phyloP scores from a whole-genome alignment of 2,888 invertebrate species.

The Ectemnius lituratus region DNA sequence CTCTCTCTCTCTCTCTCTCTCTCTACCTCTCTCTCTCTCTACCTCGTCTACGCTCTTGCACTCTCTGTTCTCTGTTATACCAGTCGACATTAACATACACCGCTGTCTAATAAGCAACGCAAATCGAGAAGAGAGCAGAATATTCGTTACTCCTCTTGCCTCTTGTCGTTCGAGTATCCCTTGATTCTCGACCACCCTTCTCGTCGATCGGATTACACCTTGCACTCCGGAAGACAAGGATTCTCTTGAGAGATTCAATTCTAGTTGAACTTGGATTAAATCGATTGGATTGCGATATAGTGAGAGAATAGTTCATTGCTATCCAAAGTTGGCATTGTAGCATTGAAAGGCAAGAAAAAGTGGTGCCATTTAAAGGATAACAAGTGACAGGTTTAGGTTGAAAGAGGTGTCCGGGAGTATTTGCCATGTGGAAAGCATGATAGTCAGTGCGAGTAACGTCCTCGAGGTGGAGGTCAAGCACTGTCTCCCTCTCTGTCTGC shows the following conservation, averaged over 20 bases:
- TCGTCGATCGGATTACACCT: background rate
- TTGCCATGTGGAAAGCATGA: background rate
- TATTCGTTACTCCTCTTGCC: conserved; percentile 8
- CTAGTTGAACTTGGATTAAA: too few species aligned
- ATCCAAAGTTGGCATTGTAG: too few species aligned
- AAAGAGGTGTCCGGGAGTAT: background rate
- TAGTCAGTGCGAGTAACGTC: conserved; percentile 4
- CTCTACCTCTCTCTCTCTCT: conserved; percentile 22
- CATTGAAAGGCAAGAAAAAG: too few species aligned
- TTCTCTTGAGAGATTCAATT: too few species aligned
- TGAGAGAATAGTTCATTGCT: too few species aligned
- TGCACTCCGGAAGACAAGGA: background rate
- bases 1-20: too few species aligned
- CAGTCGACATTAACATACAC: conserved; percentile 62
- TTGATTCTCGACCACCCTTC: background rate
- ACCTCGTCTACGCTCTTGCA: too few species aligned
- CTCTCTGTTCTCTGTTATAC: too few species aligned
- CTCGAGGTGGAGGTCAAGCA: conserved; percentile 7
- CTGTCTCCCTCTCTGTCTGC: background rate
- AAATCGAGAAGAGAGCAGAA: conserved; percentile 55
- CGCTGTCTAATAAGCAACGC: conserved; percentile 72
- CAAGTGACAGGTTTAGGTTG: background rate
- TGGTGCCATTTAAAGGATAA: too few species aligned
- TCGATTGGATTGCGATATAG: too few species aligned
- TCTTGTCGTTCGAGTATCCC: background rate